A percentile compares a stretch with the other conserved stretches of the same genome.
phyloP scores from a whole-genome alignment of 2,113 vertebrate species.

The Thermophis baileyi region DNA sequence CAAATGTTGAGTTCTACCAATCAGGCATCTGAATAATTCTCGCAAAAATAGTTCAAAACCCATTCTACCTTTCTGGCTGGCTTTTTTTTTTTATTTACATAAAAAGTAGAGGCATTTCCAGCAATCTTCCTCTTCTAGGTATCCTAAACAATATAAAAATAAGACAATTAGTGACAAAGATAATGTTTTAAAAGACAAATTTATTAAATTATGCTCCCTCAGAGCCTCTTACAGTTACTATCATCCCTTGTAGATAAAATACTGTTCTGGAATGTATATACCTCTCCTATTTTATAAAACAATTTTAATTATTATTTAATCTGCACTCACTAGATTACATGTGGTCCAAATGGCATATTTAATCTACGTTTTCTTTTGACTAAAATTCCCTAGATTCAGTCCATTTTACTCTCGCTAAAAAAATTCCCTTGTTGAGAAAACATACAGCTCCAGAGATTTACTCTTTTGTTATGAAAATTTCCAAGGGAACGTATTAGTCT shows the following conservation, averaged over 20 bases:
- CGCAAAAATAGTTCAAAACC: background rate
- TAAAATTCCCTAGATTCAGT: background rate
- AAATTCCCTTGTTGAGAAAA: background rate
- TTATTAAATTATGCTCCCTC: background rate
- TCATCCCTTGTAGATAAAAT: background rate
- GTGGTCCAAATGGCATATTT: background rate
- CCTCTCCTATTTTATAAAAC: background rate
- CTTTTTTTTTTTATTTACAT: no score
- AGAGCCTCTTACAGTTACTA: background rate
- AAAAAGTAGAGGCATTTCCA: background rate
- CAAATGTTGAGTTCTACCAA: background rate
- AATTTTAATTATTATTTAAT: background rate
- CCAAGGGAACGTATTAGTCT: background rate
- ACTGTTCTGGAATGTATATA: background rate
- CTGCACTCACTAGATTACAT: background rate
- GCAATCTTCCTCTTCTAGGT: background rate
- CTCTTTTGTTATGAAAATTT: background rate
- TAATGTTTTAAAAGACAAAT: background rate
- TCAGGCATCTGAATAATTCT: background rate
- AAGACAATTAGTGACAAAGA: background rate
- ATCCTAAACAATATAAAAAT: slow-evolving; percentile 3
- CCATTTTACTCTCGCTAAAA: background rate
- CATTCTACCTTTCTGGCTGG: background rate
- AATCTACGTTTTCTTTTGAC: background rate
- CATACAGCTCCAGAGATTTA: background rate